A percentile compares a stretch with the other conserved stretches of the same genome.
Conservation (phyloP, 2,888 invertebrate species). For the Cephus sareptanus region DNA sequence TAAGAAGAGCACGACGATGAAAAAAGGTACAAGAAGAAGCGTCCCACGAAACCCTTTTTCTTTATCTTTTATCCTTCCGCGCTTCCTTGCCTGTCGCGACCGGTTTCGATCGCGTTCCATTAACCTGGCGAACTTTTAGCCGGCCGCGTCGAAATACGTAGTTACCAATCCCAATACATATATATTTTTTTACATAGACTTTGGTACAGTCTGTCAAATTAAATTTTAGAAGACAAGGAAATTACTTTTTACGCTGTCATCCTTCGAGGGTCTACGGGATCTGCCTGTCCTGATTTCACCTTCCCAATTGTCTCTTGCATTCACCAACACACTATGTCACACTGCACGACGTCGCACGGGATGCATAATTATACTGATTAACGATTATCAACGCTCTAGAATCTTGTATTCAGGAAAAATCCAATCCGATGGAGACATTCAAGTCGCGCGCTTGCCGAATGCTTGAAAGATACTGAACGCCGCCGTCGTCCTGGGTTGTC, state of each 20-base stretch:
- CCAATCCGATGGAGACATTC: neutral
- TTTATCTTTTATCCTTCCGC: neutral
- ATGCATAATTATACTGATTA: neutral
- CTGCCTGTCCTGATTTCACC: neutral
- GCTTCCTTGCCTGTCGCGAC: slow-evolving; percentile 22
- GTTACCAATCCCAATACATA: neutral
- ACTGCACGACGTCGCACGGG: neutral
- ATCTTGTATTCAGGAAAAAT: neutral
- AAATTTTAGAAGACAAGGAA: neutral
- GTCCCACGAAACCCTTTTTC: neutral
- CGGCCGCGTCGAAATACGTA: neutral
- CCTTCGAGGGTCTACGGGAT: neutral
- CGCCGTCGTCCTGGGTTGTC: slow-evolving; percentile 11
- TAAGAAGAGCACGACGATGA: neutral
- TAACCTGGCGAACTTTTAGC: slow-evolving; percentile 35
- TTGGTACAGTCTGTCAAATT: neutral
- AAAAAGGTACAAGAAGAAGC: neutral
- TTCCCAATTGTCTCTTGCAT: neutral
- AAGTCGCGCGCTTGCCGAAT: neutral
- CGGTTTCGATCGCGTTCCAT: slow-evolving; percentile 40
- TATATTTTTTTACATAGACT: neutral
- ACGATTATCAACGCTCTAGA: neutral
- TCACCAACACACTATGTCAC: neutral
- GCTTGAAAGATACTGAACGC: neutral
- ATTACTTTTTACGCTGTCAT: neutral